Evolutionary conservation across 2,113 vertebrate species (phyloP), one percentile per base, ranked within the genome.

Genomic region (Siniperca chuatsi): DNA sequence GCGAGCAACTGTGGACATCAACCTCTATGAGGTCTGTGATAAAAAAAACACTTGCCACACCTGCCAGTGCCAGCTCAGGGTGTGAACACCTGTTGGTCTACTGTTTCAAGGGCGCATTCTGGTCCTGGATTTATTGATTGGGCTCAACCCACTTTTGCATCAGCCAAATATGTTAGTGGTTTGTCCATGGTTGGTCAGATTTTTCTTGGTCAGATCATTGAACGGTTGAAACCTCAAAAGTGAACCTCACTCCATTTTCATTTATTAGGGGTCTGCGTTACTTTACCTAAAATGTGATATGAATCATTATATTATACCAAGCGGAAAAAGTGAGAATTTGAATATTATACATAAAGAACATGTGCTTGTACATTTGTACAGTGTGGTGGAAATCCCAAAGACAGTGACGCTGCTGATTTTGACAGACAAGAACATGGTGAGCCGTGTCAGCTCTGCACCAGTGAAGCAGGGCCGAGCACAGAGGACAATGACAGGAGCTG

Each of bases 361-460:
- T n/a, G 15, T 15, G 15, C 5, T 71, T 58, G 58, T 75, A 33
- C 61, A 73, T 58, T 1, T 44, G n/a, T 75, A 42, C 78, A 79
- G 33, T 54, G 67, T 73, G 58, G 54, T 62, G 82, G 37, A 82
- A 89, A 90, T 33, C 57, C 25, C 52, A 48, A 79, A 81, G 33
- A 37, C 67, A 50, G 61, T 62, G 55, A 82, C 55, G 55, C 64
- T 58, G 12, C 65, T 84, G 87, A 87, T 87, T 61, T 79, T 80
- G 81, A 92, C 9, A 2, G 83, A 82, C 68, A 83, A 79, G 65
- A 79, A 91, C 84, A 90, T 86, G 81, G 89, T 87, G 90, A 91
- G 76, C 40, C 52, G 1, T 61, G 83, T 90, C 81, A 83, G 76
- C 66, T 81, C 75, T 81, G 85, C 81, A 67, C 46, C 86, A 85